Conservation (phyloP, 2,113 vertebrate species). For the Podocnemis expansa region DNA sequence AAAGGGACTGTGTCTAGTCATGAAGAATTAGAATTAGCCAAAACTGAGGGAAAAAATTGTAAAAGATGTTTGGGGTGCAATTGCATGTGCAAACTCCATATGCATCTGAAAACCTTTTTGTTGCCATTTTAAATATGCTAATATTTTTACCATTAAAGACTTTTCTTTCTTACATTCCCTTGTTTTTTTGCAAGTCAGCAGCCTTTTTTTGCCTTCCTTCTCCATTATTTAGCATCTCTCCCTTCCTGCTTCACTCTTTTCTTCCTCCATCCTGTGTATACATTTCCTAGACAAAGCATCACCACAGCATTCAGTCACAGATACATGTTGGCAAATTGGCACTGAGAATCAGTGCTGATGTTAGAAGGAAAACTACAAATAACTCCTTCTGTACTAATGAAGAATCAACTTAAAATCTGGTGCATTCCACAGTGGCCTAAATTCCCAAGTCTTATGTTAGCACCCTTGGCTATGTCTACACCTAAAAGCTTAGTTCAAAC, state of each 20-base stretch:
- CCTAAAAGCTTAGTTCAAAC: too few relatives aligned
- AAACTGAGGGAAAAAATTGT: neutral
- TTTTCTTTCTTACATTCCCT: neutral
- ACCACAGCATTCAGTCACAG: neutral
- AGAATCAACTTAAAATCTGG: neutral
- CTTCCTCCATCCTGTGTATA: neutral
- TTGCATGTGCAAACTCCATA: neutral
- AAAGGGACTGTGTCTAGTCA: neutral
- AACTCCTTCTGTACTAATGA: neutral
- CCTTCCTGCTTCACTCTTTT: neutral
- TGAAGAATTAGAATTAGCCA: neutral
- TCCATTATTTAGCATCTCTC: accelerated
- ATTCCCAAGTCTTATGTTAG: neutral
- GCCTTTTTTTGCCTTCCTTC: neutral
- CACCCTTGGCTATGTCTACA: too few relatives aligned
- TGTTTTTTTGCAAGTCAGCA: neutral
- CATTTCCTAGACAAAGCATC: neutral
- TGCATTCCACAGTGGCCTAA: neutral
- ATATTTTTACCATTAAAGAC: accelerated
- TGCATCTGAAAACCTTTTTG: neutral
- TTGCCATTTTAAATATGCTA: neutral
- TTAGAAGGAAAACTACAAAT: neutral
- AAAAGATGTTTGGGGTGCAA: neutral
- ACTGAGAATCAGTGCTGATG: neutral
- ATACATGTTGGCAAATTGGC: neutral